Evolutionary conservation across 2,113 vertebrate species (phyloP), one percentile per base, ranked within the genome.

Genomic region (Muscicapa adusta): DNA sequence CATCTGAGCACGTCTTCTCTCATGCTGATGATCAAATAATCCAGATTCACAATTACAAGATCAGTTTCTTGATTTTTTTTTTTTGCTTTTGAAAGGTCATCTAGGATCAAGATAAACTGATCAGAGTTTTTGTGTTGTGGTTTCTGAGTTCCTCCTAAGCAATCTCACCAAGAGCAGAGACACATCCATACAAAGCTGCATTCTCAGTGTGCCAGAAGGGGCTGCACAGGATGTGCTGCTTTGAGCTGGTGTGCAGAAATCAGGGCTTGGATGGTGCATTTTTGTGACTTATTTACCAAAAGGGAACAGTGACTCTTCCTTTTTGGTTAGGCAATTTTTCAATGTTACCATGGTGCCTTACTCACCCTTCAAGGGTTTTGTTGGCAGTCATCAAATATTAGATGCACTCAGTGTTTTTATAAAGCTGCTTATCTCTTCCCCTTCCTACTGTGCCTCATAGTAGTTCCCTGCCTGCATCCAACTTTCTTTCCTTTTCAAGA

Each of bases 211-310:
- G 34, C 33, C 36, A 43, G 25, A 43, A 68, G 5, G n/a, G 20
- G 28, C 48, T 68, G 57, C 36, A 61, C 61, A 68, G 61, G 53
- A 48, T 68, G 62, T 40, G 6, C 61, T 72, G 28, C 53, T 91
- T 56, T 0, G 0, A 68, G 43, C 47, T 80, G 63, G 12, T 24
- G 2, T 20, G 51, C 9, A 14, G 50, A 78, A 79, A 38, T 82
- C 57, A 25, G 28, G 56, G 22, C 53, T 85, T 60, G 57, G 48
- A 24, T 45, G 31, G 6, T 67, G 20, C 19, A 4, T 42, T 81
- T 68, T 18, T 65, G 24, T 91, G 85, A 94, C 73, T 89, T 45
- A 89, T 79, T 60, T 68, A 36, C 50, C 66, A 60, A 73, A 79
- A 53, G 9, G 36, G 40, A 88, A 78, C 70, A 29, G 28, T 23